Evolutionary conservation across 2,797 vertebrate genomes (phyloP).

Genomic region (Chelonia mydas): DNA sequence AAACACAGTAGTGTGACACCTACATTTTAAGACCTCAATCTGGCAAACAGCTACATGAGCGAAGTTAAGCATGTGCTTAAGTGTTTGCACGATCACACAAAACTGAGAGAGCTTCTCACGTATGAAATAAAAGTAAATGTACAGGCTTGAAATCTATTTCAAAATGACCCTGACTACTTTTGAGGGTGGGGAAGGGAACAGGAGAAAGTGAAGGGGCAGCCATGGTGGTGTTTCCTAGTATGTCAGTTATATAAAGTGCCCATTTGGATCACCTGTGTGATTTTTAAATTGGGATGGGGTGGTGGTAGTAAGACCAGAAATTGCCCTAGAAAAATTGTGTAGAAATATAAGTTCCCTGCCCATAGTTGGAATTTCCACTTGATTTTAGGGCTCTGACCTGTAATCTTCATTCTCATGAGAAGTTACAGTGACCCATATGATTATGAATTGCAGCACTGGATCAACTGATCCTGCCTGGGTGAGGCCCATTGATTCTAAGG

Average conservation of each 20-base stretch:
- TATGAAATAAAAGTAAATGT: neutral
- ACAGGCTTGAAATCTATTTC: neutral
- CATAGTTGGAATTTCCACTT: neutral
- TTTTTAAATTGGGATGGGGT: neutral
- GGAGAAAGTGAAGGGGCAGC: neutral
- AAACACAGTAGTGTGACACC: neutral
- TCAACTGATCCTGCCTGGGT: neutral
- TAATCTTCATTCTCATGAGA: neutral
- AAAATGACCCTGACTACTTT: neutral
- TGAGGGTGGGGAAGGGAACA: neutral
- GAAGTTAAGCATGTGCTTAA: neutral
- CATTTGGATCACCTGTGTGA: neutral
- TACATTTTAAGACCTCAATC: rapidly evolving
- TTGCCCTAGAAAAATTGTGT: neutral
- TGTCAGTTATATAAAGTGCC: neutral
- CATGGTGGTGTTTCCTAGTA: neutral
- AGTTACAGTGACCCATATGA: neutral
- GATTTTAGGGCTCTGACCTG: neutral
- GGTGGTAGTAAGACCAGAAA: neutral
- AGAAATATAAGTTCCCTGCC: neutral
- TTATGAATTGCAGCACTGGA: neutral
- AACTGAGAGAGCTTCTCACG: neutral
- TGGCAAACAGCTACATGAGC: rapidly evolving
- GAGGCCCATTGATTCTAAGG: neutral
- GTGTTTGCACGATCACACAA: neutral